Conservation (phyloP, 2,888 invertebrate species). For the Agrilus biguttatus region DNA sequence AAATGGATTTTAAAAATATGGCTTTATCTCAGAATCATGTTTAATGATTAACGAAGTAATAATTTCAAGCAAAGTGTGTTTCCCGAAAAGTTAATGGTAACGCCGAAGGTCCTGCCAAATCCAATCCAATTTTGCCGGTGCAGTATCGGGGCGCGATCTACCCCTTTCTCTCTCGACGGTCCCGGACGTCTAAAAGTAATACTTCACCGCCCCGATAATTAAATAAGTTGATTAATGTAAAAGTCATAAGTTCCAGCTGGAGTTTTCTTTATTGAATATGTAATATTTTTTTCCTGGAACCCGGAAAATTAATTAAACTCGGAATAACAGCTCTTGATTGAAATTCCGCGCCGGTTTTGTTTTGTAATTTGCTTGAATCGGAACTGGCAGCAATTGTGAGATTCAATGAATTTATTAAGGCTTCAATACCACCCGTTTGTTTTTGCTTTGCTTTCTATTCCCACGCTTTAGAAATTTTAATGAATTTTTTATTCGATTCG, state of each 20-base stretch:
- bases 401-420: slow-evolving; percentile 28
- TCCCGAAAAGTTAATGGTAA: slow-evolving; percentile 2
- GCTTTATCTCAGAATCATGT: too few species aligned
- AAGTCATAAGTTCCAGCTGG: slow-evolving; percentile 16
- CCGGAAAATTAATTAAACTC: slow-evolving; percentile 22
- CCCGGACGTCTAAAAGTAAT: slow-evolving; percentile 10
- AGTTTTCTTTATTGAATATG: slow-evolving; percentile 12
- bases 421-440: slow-evolving; percentile 19
- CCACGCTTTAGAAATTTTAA: slow-evolving; percentile 19
- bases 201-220: slow-evolving; percentile 14
- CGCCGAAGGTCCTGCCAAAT: too few species aligned
- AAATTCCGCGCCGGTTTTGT: slow-evolving; percentile 16
- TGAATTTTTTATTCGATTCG: slow-evolving; percentile 16
- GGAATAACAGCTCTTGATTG: slow-evolving; percentile 13
- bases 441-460: slow-evolving; percentile 22
- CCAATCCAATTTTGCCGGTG: too few species aligned
- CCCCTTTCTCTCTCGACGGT: slow-evolving; percentile 6
- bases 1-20: too few species aligned
- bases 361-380: slow-evolving; percentile 21
- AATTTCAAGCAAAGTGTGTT: too few species aligned
- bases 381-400: slow-evolving; percentile 17
- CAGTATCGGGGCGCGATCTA: slow-evolving; percentile 6
- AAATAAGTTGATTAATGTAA: slow-evolving; percentile 17
- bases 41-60: too few species aligned
- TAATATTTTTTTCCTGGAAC: slow-evolving; percentile 12